Evolutionary conservation across 92 coral and sea anemone genomes (phyloP), one percentile per base, ranked within the genome.

Genomic region (Epizoanthus stellaris): DNA sequence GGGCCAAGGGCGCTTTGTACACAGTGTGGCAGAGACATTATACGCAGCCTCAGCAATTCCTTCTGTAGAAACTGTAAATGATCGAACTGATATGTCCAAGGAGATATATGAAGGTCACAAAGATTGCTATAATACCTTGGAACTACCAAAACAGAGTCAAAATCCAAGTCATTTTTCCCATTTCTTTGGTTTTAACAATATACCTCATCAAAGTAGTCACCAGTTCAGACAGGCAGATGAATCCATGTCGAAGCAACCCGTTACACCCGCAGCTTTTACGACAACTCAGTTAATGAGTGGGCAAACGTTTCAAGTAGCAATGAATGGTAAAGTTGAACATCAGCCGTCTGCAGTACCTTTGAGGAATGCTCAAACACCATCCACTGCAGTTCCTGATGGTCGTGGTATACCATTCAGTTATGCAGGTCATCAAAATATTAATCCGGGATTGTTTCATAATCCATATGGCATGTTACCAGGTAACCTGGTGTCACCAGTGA

Each of bases 151-250:
- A 9, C 56, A 76, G 12, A 17, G 23, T 60, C 69, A 76, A 58
- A 34, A 15, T 6, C 52, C 43, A 58, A 30, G 15, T 66, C n/a
- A 14, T 36, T 4, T 66, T 30, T 4, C 42, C 81, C 64, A 76
- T 14, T 15, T 30, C 20, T 10, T 76, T 59, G 5, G 34, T 36
- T 21, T 10, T 6, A 34, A 23, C 25, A 16, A 57, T 25, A 7
- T 4, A 20, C 14, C 40, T 23, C 45, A 59, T 58, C 47, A 25
- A 39, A 76, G 30, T 59, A 21, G 60, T 71, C 49, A 17, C 40
- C 82, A 76, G 68, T 76, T 76, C 25, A 59, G 25, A 59, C 81
- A 58, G 21, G 15, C 45, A 39, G 52, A 57, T 16, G 38, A 76
- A 14, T 57, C 56, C 30, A 38, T 34, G 25, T 76, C 20, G 43